Percentiles rank a stretch among this genome's conserved stretches.
Conservation (phyloP, 2,113 vertebrate genomes). For the Xerus inauris region DNA sequence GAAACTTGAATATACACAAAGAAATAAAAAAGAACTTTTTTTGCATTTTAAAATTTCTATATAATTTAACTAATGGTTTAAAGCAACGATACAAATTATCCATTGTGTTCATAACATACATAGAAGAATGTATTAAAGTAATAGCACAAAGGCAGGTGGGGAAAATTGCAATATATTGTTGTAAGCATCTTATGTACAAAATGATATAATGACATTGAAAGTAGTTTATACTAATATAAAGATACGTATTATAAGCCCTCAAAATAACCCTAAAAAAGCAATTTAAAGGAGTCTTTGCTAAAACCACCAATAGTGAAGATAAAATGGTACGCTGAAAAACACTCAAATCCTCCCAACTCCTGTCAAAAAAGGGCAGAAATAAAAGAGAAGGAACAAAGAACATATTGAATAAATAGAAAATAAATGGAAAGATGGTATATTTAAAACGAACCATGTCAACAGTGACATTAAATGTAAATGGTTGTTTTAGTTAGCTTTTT, state of each 20-base stretch:
- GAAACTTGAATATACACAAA: background rate
- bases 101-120: background rate
- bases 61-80: background rate
- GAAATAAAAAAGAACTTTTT: background rate
- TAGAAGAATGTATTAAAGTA: background rate
- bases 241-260: background rate
- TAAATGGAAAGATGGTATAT: background rate
- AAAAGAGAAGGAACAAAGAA: background rate
- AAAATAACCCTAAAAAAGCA: background rate
- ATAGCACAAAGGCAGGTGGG: background rate
- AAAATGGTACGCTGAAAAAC: background rate
- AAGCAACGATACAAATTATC: background rate
- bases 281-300: background rate
- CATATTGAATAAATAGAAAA: background rate
- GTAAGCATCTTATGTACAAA: background rate
- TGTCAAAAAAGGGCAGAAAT: background rate
- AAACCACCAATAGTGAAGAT: background rate
- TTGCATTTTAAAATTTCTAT: background rate
- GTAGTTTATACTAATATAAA: background rate
- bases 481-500: too few species aligned
- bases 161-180: background rate
- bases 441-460: background rate
- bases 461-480: background rate
- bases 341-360: background rate
- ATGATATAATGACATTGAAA: background rate